These are phyloP conservation scores for Parapsyche elsis DNA, from an alignment of 1,140 invertebrate species.

Conservation along the genomic window DNA sequence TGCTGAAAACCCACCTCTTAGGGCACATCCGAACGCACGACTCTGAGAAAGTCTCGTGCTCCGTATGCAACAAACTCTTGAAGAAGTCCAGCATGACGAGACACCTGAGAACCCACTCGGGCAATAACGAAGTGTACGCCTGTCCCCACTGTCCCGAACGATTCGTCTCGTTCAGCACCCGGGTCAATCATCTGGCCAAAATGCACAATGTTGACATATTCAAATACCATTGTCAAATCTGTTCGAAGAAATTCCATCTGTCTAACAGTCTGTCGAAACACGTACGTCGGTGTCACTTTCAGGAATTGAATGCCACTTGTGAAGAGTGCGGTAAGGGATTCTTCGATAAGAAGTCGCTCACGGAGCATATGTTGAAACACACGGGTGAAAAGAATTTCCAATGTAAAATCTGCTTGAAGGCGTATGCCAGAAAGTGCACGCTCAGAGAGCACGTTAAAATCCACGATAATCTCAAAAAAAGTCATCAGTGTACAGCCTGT, in stretches of 20 bases:
- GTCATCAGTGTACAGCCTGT: neutral
- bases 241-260: slow-evolving; percentile 60
- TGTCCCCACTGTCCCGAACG: slow-evolving; percentile 66
- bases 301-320: slow-evolving; percentile 62
- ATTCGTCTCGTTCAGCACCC: slow-evolving; percentile 65
- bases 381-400: slow-evolving; percentile 74
- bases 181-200: slow-evolving; percentile 64
- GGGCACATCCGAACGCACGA: slow-evolving; percentile 38
- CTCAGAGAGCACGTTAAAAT: slow-evolving; percentile 76
- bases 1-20: slow-evolving; percentile 24
- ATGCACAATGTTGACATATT: slow-evolving; percentile 60
- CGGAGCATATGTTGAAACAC: slow-evolving; percentile 72
- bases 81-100: slow-evolving; percentile 45
- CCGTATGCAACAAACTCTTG: slow-evolving; percentile 22
- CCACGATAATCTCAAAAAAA: neutral
- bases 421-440: slow-evolving; percentile 76
- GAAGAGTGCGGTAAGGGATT: slow-evolving; percentile 62
- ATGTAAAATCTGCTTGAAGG: slow-evolving; percentile 69
- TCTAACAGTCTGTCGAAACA: slow-evolving; percentile 63
- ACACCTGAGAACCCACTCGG: slow-evolving; percentile 45
- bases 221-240: slow-evolving; percentile 63
- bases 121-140: slow-evolving; percentile 42
- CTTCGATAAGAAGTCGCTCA: slow-evolving; percentile 60
- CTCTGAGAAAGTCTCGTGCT: slow-evolving; percentile 23
- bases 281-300: slow-evolving; percentile 62